phyloP scores from a whole-genome alignment of 2,113 vertebrate species.

The Cochlearius cochlearius region DNA sequence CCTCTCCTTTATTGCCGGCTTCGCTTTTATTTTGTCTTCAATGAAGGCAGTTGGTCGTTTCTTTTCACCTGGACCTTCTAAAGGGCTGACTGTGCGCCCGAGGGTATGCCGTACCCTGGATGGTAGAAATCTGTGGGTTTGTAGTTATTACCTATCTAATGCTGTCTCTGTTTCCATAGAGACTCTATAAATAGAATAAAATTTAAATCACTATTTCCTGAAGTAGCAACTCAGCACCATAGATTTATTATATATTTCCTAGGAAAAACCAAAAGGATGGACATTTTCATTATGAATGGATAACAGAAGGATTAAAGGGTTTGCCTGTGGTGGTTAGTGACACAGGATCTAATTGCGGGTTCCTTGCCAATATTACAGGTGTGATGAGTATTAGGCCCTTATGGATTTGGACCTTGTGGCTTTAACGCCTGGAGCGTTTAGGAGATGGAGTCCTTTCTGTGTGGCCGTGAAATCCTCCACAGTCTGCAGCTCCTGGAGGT shows the following conservation, averaged over 20 bases:
- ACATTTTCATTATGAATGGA: not conserved
- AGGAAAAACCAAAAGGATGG: not conserved
- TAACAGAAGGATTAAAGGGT: not conserved
- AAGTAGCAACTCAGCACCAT: not conserved
- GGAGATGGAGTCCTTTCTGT: not conserved
- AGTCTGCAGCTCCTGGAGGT: not conserved
- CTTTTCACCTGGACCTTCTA: not conserved
- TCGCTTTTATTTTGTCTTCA: not conserved
- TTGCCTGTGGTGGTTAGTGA: not conserved
- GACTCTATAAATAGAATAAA: slow-evolving; percentile 79
- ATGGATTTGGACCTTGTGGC: not conserved
- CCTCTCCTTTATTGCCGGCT: not conserved
- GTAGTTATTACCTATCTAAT: slow-evolving; percentile 43
- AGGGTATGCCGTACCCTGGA: not conserved
- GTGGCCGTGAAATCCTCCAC: accelerated
- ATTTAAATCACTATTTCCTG: slow-evolving; percentile 51
- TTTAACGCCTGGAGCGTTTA: not conserved
- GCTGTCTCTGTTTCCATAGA: slow-evolving; percentile 79
- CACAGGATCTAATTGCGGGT: not conserved
- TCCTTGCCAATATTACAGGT: not conserved
- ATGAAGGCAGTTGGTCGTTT: not conserved
- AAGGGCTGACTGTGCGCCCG: not conserved
- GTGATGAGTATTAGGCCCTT: not conserved
- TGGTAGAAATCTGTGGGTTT: slow-evolving; percentile 54
- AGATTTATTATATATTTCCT: not conserved